Base-by-base conservation (phyloP, 2,113 vertebrate genomes). In the Cisticola juncidis region DNA sequence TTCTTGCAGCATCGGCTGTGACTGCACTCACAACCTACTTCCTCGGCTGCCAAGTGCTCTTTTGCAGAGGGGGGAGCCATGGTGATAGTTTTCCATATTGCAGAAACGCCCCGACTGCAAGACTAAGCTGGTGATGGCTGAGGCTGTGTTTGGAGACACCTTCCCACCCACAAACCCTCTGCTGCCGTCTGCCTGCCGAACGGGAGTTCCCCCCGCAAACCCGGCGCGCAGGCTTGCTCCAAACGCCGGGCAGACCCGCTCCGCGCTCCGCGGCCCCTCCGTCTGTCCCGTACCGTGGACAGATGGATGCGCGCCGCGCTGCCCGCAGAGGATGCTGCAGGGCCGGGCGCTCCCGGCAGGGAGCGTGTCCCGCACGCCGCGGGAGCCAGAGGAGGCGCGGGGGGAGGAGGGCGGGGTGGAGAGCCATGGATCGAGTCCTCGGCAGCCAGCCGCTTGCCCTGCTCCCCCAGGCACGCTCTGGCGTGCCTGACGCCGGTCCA, bases 121-220 rank as follows among this genome's bases (percentile, higher is more conserved):
- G 92, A 92, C 92, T 81, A 56, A 94, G 89, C 81, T 88, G 72
- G 24, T 65, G 82, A 69, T 17, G 94, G 80, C 88, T 90, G 76
- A 80, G 86, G 64, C 94, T 92, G 80, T 77, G 86, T 90, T 86
- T 90, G 74, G 72, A 92, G 80, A 86, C 91, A 94, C 72, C 77
- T 95, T 92, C 91, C 94, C 91, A 78, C 91, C 83, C 96, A 95
- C 95, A 21, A 74, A 88, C 95, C 77, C 89, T 90, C 91, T 95
- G 90, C 73, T 3, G 9, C 86, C 6, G 23, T 85, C 90, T 94
- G 94, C 86, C 72, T 84, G 0, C 53, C 18, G 9, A 54, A 17
- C 5, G 61, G 81, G 53, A 79, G 25, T 6, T 45, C 16, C 66
- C 53, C 61, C 9, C 35, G 22, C 80, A 22, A n/a, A 68, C 24